Percentiles rank a stretch among this genome's conserved stretches.
Conservation (phyloP, 2,797 vertebrate species). For the Eospalax fontanierii region DNA sequence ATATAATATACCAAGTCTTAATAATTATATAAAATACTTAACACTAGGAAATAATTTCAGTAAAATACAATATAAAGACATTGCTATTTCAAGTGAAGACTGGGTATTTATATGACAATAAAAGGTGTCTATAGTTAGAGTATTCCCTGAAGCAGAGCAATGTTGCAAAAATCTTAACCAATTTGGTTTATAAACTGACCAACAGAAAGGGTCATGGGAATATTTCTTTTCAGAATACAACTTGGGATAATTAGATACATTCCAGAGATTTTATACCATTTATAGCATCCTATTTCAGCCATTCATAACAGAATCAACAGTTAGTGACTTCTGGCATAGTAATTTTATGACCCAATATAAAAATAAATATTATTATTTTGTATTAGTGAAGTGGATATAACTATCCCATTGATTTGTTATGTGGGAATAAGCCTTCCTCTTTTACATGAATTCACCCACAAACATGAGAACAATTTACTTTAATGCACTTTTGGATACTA, state of each 20-base stretch:
- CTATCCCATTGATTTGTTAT: slow-evolving; percentile 59
- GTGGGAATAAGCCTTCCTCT: slow-evolving; percentile 60
- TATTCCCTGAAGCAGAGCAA: slow-evolving; percentile 74
- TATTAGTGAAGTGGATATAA: slow-evolving; percentile 76
- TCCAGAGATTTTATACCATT: slow-evolving; percentile 77
- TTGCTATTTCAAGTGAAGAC: slow-evolving; percentile 55
- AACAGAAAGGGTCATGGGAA: slow-evolving; percentile 85
- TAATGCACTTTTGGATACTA: slow-evolving; percentile 44
- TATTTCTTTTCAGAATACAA: slow-evolving; percentile 71
- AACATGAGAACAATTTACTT: slow-evolving; percentile 7
- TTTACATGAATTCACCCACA: slow-evolving; percentile 54
- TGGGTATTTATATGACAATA: slow-evolving; percentile 75
- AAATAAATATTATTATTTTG: slow-evolving; percentile 77
- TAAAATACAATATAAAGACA: slow-evolving; percentile 41
- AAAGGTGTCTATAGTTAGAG: slow-evolving; percentile 73
- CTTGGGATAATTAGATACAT: slow-evolving; percentile 86
- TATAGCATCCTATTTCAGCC: slow-evolving; percentile 30
- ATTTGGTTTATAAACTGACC: slow-evolving; percentile 85
- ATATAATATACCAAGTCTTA: slow-evolving; percentile 22
- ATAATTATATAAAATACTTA: slow-evolving; percentile 62
- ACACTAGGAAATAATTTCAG: slow-evolving; percentile 64
- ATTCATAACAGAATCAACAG: slow-evolving; percentile 68
- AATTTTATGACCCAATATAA: slow-evolving; percentile 79
- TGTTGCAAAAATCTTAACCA: slow-evolving; percentile 85
- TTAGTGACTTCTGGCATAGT: slow-evolving; percentile 66